Conservation (phyloP, 2,113 vertebrate genomes). For the Podiceps cristatus region DNA sequence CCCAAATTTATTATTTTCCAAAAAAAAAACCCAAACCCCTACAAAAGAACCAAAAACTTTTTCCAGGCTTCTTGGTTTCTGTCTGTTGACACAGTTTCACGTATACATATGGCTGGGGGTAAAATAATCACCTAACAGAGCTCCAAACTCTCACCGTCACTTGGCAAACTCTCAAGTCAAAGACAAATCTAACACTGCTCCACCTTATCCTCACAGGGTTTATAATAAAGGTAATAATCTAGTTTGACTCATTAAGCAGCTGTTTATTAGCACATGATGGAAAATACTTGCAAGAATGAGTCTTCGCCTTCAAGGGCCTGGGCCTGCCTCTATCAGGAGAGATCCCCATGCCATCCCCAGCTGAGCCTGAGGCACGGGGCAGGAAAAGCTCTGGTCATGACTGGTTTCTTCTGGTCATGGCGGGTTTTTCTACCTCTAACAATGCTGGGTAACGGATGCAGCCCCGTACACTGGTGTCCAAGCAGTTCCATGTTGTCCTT, state of each 20-base stretch:
- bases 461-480: background rate
- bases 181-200: background rate
- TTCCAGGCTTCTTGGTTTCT: background rate
- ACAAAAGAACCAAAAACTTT: background rate
- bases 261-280: background rate
- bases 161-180: conserved; percentile 20
- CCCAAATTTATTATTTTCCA: background rate
- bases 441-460: background rate
- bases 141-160: background rate
- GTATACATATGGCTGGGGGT: background rate
- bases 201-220: background rate
- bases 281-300: background rate
- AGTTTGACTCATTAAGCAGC: background rate
- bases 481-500: background rate
- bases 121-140: background rate
- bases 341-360: background rate
- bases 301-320: background rate
- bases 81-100: background rate
- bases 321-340: background rate
- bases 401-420: background rate
- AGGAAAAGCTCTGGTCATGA: background rate
- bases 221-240: background rate
- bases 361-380: background rate
- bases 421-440: background rate
- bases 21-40: background rate